Conservation (phyloP, 2,888 invertebrate species). For the Meghimatium bilineatum region DNA sequence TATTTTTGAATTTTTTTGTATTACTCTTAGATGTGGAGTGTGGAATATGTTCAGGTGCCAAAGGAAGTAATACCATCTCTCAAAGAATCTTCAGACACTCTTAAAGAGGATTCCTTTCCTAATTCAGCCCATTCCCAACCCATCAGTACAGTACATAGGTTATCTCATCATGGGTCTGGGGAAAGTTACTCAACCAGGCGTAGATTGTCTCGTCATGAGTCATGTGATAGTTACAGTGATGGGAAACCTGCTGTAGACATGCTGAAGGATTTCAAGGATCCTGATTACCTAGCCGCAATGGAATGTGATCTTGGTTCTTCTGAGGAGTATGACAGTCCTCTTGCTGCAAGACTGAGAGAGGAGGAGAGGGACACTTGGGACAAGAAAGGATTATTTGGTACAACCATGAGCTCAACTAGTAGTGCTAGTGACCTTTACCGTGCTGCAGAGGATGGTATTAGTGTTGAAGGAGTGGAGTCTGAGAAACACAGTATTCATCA, state of each 20-base stretch:
- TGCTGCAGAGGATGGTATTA: constrained; percentile 36
- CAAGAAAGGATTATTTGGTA: constrained; percentile 54
- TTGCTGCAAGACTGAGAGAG: constrained; percentile 49
- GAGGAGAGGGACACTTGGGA: constrained; percentile 54
- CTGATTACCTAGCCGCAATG: constrained; percentile 66
- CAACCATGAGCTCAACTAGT: constrained; percentile 63
- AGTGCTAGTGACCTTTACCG: constrained; percentile 67
- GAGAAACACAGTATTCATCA: constrained; percentile 56
- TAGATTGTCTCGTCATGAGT: constrained; percentile 52
- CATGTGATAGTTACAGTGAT: constrained; percentile 66
- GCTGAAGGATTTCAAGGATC: constrained; percentile 72
- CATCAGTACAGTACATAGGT: constrained; percentile 16
- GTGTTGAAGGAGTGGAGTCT: constrained; percentile 48
- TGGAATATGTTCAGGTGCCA: constrained; percentile 93
- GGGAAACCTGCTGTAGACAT: constrained; percentile 62
- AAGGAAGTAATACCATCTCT: constrained; percentile 47
- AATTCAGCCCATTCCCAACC: constrained; percentile 43
- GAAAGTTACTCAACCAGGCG: constrained; percentile 40
- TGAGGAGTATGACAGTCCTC: constrained; percentile 71
- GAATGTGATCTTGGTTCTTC: constrained; percentile 72
- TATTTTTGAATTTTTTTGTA: background rate
- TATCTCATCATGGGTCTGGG: constrained; percentile 41
- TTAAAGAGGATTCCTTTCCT: constrained; percentile 45
- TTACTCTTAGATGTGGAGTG: constrained; percentile 91
- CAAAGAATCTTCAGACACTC: constrained; percentile 45